phyloP scores from a whole-genome alignment of 2,888 invertebrate species.

The Dryococelus australis region DNA sequence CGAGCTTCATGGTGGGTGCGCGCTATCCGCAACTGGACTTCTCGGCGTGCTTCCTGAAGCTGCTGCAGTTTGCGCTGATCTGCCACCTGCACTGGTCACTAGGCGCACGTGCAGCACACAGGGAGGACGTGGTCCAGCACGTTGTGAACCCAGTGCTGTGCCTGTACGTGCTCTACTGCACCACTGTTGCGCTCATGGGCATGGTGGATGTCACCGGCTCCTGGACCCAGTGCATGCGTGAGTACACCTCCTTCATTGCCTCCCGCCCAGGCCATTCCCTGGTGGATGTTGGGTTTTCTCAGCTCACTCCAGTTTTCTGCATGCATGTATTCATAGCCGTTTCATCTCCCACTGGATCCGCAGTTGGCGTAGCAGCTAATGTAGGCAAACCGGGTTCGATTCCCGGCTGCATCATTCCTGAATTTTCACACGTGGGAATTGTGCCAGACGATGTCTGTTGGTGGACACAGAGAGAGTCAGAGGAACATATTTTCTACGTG shows the following conservation, averaged over 20 bases:
- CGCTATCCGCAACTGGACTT: slow-evolving; percentile 61
- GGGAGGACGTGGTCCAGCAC: slow-evolving; percentile 57
- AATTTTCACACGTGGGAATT: too few species aligned
- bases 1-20: slow-evolving; percentile 58
- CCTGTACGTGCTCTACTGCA: slow-evolving; percentile 59
- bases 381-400: too few species aligned
- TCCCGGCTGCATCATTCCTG: too few species aligned
- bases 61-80: slow-evolving; percentile 60
- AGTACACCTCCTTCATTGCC: slow-evolving; percentile 47
- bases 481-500: too few species aligned
- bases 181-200: slow-evolving; percentile 59
- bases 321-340: too few species aligned
- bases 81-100: slow-evolving; percentile 63
- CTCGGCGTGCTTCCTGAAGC: slow-evolving; percentile 59
- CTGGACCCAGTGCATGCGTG: slow-evolving; percentile 62
- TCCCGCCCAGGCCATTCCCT: not conserved
- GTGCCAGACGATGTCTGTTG: too few species aligned
- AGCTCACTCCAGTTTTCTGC: too few species aligned
- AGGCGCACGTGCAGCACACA: slow-evolving; percentile 59
- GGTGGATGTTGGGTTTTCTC: not conserved
- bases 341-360: too few species aligned
- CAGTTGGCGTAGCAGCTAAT: too few species aligned
- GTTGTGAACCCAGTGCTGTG: slow-evolving; percentile 60
- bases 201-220: slow-evolving; percentile 59
- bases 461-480: too few species aligned